Conservation (phyloP, 2,888 invertebrate genomes). For the Strigamia transsilvanica region DNA sequence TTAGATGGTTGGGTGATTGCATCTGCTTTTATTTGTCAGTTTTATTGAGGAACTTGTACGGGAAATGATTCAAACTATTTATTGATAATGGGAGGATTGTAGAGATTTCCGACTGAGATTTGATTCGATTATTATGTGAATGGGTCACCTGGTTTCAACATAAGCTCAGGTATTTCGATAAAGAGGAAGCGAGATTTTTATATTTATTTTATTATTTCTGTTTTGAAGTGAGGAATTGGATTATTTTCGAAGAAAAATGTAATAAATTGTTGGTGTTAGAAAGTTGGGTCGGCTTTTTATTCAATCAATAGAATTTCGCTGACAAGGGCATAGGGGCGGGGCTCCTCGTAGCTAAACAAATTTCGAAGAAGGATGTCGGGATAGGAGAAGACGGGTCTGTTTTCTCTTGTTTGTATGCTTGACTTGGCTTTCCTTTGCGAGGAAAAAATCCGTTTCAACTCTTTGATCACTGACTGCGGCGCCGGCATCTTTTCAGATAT, state of each 20-base stretch:
- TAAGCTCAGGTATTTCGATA: neutral
- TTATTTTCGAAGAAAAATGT: neutral
- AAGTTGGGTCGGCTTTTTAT: neutral
- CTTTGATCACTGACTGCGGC: constrained; percentile 1
- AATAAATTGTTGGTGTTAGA: neutral
- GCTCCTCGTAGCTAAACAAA: constrained; percentile 27
- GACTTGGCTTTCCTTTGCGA: constrained; percentile 11
- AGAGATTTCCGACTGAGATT: constrained; percentile 44
- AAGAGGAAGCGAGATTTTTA: neutral
- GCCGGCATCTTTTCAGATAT: neutral
- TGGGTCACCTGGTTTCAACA: neutral
- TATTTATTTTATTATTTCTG: neutral
- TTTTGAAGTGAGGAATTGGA: neutral
- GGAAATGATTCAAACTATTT: constrained; percentile 41
- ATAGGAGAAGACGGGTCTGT: neutral
- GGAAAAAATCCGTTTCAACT: constrained; percentile 1
- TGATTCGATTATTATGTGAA: constrained; percentile 27
- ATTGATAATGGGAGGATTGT: neutral
- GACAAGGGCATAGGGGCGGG: constrained; percentile 15
- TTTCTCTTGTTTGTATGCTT: constrained; percentile 39
- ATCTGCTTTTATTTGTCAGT: constrained; percentile 22
- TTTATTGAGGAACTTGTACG: constrained; percentile 36
- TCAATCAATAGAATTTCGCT: constrained; percentile 41
- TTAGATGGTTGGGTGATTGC: neutral
- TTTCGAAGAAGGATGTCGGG: constrained; percentile 16